Conservation (phyloP, 2,888 invertebrate genomes). For the Drosophila barbarae region DNA sequence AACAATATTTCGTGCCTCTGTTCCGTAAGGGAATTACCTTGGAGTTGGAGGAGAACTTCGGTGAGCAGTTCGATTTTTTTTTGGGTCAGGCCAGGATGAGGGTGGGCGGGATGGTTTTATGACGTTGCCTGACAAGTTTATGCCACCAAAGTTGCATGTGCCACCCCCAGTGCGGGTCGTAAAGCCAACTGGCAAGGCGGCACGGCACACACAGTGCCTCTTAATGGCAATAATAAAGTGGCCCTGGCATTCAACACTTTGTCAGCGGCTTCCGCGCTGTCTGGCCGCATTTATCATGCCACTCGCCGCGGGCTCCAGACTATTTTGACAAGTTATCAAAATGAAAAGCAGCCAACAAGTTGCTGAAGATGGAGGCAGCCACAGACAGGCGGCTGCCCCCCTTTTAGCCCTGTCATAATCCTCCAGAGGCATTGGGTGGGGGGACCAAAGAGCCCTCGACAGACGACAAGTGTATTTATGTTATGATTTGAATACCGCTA, state of each 20-base stretch:
- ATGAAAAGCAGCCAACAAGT: conserved; percentile 68
- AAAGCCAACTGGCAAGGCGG: conserved; percentile 58
- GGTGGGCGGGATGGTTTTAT: conserved; percentile 51
- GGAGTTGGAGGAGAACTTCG: neutral
- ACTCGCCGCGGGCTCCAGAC: conserved; percentile 52
- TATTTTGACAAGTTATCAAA: conserved; percentile 77
- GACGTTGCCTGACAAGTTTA: conserved; percentile 73
- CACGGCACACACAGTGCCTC: conserved; percentile 35
- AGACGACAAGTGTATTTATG: conserved; percentile 78
- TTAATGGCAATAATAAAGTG: conserved; percentile 70
- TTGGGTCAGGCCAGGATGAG: conserved; percentile 10
- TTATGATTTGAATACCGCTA: conserved; percentile 76
- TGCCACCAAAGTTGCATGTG: conserved; percentile 55
- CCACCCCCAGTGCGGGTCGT: conserved; percentile 65
- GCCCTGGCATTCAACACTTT: conserved; percentile 71
- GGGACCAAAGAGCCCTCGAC: conserved; percentile 40
- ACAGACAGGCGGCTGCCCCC: conserved; percentile 1
- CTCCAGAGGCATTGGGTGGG: conserved; percentile 3
- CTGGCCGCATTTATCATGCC: conserved; percentile 74
- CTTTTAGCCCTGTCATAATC: conserved; percentile 60
- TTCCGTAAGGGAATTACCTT: conserved; percentile 31
- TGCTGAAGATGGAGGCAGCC: conserved; percentile 33
- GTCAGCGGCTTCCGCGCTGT: conserved; percentile 65
- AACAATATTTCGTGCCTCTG: conserved; percentile 36
- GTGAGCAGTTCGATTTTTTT: conserved; percentile 10